Conservation (phyloP, 2,888 invertebrate genomes). For the Parasteatoda lunata region DNA sequence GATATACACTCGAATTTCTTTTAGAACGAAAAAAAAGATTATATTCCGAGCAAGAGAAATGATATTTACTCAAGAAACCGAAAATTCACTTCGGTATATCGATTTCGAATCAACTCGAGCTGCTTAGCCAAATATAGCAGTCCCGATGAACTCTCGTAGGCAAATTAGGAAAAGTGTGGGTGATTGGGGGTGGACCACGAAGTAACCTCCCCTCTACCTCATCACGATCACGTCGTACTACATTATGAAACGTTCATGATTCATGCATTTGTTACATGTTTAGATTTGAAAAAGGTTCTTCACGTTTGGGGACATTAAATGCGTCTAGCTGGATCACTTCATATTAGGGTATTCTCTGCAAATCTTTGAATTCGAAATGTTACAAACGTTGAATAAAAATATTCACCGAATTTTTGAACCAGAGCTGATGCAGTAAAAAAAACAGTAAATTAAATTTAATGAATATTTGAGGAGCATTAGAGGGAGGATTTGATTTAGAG, state of each 20-base stretch:
- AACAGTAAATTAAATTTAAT: no score
- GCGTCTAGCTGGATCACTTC: background rate
- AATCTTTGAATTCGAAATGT: no score
- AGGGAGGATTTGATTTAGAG: no score
- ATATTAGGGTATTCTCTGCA: no score
- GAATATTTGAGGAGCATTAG: no score
- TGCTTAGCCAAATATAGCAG: constrained; percentile 39
- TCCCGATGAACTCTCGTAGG: constrained; percentile 16
- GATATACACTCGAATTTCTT: no score
- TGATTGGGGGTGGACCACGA: constrained; percentile 21
- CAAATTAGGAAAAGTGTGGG: constrained; percentile 48
- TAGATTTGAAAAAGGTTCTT: constrained; percentile 37
- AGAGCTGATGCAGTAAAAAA: no score
- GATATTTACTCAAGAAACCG: no score
- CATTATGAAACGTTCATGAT: constrained; percentile 63
- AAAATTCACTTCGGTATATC: background rate
- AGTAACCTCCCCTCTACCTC: constrained; percentile 5
- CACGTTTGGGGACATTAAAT: background rate
- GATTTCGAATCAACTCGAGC: constrained; percentile 24
- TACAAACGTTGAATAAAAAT: no score
- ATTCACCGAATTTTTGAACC: no score
- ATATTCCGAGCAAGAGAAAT: no score
- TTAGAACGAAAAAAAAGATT: no score
- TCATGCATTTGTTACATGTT: constrained; percentile 64
- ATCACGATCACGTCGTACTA: constrained; percentile 19